A percentile compares a stretch with the other conserved stretches of the same genome.
Evolutionary conservation across 2,113 vertebrate genomes (phyloP).

Genomic region (Nerophis lumbriciformis): DNA sequence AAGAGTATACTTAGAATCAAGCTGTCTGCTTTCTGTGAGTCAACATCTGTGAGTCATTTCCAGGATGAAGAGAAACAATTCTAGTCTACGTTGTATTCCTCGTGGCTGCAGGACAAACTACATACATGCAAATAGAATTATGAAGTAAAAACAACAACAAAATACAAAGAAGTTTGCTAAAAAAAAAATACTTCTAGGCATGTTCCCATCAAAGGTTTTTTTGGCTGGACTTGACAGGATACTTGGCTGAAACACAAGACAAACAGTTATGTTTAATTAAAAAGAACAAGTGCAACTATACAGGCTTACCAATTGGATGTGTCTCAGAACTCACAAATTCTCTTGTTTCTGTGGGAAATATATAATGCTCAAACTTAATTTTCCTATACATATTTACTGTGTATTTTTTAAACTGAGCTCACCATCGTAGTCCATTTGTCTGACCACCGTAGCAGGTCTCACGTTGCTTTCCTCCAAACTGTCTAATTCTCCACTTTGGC

Average conservation of each 20-base stretch:
- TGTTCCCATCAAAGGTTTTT: not conserved
- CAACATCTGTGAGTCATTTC: slow-evolving; percentile 42
- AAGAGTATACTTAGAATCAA: slow-evolving; percentile 15
- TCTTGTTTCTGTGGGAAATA: slow-evolving; percentile 42
- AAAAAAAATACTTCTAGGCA: not conserved
- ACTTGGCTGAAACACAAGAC: slow-evolving; percentile 14
- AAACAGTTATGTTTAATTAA: not conserved
- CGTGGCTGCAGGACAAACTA: slow-evolving; percentile 5
- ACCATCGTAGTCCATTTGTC: slow-evolving; percentile 34
- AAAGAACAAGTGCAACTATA: not conserved
- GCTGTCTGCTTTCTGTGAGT: slow-evolving; percentile 36
- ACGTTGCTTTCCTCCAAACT: slow-evolving; percentile 42
- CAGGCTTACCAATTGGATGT: slow-evolving; percentile 18
- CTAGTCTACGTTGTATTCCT: slow-evolving; percentile 1
- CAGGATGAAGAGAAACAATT: slow-evolving; percentile 23
- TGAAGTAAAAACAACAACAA: not conserved
- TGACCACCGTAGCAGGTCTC: slow-evolving; percentile 19
- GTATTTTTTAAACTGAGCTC: not conserved
- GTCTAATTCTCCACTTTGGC: slow-evolving; percentile 22
- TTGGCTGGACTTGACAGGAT: slow-evolving; percentile 12
- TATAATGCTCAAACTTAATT: not conserved
- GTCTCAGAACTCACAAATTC: slow-evolving; percentile 41
- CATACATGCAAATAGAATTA: not conserved
- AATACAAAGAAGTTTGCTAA: not conserved
- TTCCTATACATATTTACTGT: not conserved